phyloP scores from a whole-genome alignment of 2,888 invertebrate genomes.

The Ectemnius cavifrons region DNA sequence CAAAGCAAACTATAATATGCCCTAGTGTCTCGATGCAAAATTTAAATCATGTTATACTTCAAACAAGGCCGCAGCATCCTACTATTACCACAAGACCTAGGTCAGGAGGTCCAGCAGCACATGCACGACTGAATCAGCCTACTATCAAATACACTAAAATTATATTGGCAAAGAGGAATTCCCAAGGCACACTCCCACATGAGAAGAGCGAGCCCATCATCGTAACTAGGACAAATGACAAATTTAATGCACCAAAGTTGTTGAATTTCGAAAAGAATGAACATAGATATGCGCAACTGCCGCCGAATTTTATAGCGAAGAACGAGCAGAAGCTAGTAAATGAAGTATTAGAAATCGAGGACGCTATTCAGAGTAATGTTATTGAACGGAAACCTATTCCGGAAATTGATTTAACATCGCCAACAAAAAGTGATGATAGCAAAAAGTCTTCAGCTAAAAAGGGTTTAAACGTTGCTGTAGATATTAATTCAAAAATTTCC shows the following conservation, averaged over 20 bases:
- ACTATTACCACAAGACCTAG: slow-evolving; percentile 45
- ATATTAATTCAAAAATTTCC: slow-evolving; percentile 25
- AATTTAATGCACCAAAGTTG: slow-evolving; percentile 52
- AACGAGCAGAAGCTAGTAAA: slow-evolving; percentile 45
- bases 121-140: slow-evolving; percentile 59
- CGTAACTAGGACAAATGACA: slow-evolving; percentile 65
- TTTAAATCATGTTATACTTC: slow-evolving; percentile 59
- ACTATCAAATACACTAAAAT: slow-evolving; percentile 79
- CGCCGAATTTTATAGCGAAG: slow-evolving; percentile 38
- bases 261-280: slow-evolving; percentile 60
- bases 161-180: slow-evolving; percentile 78
- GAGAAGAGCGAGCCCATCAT: slow-evolving; percentile 66
- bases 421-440: slow-evolving; percentile 23
- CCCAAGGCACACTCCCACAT: slow-evolving; percentile 47
- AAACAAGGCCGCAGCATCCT: slow-evolving; percentile 54
- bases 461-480: slow-evolving; percentile 27
- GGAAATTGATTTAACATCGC: slow-evolving; percentile 50
- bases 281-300: slow-evolving; percentile 55
- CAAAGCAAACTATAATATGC: slow-evolving; percentile 57
- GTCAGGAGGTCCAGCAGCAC: slow-evolving; percentile 50
- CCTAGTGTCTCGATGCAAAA: slow-evolving; percentile 52
- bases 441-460: slow-evolving; percentile 24
- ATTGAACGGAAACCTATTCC: slow-evolving; percentile 66
- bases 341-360: slow-evolving; percentile 67
- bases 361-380: slow-evolving; percentile 70